Conservation (phyloP, 2,888 invertebrate genomes). For the Diaprepes abbreviatus region DNA sequence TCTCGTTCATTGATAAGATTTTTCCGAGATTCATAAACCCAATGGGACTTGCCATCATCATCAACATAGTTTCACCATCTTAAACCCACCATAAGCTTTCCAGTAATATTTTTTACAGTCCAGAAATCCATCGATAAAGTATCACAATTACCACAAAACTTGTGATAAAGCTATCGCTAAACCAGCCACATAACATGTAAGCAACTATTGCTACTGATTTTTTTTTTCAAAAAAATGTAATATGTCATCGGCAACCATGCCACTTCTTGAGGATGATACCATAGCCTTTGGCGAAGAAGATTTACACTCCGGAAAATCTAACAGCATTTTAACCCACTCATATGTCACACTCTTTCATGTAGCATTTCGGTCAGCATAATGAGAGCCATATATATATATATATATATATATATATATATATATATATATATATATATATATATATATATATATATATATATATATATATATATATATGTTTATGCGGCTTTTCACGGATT, state of each 20-base stretch:
- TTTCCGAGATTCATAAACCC: constrained; percentile 97
- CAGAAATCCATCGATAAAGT: constrained; percentile 98
- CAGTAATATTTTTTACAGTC: constrained; percentile 98
- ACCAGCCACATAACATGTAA: constrained; percentile 78
- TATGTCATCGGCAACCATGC: constrained; percentile 68
- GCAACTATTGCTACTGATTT: constrained; percentile 69
- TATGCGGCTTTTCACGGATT: no score
- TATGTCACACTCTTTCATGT: constrained; percentile 94
- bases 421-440: no score
- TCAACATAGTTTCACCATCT: constrained; percentile 99
- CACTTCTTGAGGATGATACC: constrained; percentile 88
- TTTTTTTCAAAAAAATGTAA: neutral
- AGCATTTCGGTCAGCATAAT: constrained; percentile 84
- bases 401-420: no score
- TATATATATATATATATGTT: no score
- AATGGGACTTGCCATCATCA: constrained; percentile 96
- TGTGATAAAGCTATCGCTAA: constrained; percentile 94
- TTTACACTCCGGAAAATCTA: constrained; percentile 46
- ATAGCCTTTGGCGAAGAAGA: constrained; percentile 90
- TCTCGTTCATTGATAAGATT: constrained; percentile 86
- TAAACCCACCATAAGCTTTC: constrained; percentile 93
- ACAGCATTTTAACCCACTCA: constrained; percentile 75
- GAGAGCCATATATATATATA: no score
- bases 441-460: no score
- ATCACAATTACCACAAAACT: constrained; percentile 93